A percentile compares a stretch with the other conserved stretches of the same genome.
Conservation (phyloP, 2,888 invertebrate genomes). For the Pristionchus mayeri region DNA sequence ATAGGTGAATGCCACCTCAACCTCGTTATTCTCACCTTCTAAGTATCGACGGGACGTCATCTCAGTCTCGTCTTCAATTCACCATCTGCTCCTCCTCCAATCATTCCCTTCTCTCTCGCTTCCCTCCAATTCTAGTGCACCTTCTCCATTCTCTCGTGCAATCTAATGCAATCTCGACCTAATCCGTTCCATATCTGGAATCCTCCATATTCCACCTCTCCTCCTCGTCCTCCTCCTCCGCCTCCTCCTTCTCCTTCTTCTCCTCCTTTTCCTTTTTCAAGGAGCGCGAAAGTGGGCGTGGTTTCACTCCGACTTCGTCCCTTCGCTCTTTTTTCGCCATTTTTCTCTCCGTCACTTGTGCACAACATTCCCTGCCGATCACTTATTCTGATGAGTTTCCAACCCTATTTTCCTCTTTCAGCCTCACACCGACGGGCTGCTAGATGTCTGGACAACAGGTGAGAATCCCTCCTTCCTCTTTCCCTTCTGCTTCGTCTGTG, state of each 20-base stretch:
- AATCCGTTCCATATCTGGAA: conserved; percentile 13
- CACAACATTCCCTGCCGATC: not conserved
- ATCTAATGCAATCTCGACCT: conserved; percentile 6
- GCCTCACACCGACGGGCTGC: not conserved
- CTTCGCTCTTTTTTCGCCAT: not conserved
- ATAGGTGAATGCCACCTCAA: not conserved
- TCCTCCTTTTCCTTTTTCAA: conserved; percentile 16
- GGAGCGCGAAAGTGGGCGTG: conserved; percentile 13
- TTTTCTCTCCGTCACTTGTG: not conserved
- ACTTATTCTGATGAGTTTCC: not conserved
- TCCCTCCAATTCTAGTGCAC: too few species aligned
- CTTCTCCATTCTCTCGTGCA: too few species aligned
- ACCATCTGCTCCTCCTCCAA: too few species aligned
- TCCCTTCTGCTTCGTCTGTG: not conserved
- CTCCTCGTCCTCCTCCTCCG: not conserved
- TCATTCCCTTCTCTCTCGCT: too few species aligned
- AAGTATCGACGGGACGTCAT: too few species aligned
- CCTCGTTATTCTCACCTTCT: not conserved
- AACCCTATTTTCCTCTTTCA: not conserved
- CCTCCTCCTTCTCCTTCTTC: not conserved
- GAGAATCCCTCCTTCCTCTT: not conserved
- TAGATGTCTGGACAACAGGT: not conserved
- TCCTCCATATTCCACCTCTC: not conserved
- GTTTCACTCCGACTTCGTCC: not conserved
- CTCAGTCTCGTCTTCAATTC: too few species aligned